phyloP scores from a whole-genome alignment of 2,888 invertebrate genomes.

The Flexamia atlantica region DNA sequence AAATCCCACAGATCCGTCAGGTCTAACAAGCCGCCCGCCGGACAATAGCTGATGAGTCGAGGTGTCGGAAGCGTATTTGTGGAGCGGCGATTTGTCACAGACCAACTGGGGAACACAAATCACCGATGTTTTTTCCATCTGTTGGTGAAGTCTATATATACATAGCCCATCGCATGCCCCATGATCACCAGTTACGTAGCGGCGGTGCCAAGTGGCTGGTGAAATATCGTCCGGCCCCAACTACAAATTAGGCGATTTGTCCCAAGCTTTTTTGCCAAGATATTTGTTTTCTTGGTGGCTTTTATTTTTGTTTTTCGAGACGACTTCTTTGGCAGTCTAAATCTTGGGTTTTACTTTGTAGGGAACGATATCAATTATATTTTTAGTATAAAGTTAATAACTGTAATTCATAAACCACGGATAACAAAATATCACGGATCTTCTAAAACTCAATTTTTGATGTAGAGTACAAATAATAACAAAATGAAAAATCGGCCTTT shows the following conservation, averaged over 20 bases:
- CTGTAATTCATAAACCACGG: too few species aligned
- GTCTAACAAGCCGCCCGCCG: background rate
- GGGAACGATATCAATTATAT: too few species aligned
- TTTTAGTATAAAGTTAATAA: too few species aligned
- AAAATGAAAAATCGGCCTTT: too few species aligned
- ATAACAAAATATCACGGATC: too few species aligned
- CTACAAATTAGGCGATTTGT: slow-evolving; percentile 15
- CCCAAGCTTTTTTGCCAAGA: background rate
- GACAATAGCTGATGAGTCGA: background rate
- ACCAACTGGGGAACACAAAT: slow-evolving; percentile 59
- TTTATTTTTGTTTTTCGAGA: too few species aligned
- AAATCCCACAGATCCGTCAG: too few species aligned
- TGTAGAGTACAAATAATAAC: too few species aligned
- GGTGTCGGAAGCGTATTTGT: background rate
- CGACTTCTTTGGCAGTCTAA: too few species aligned
- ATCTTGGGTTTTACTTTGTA: too few species aligned
- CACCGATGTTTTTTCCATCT: slow-evolving; percentile 62
- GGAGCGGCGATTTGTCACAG: slow-evolving; percentile 53
- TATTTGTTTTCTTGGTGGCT: too few species aligned
- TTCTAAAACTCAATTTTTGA: too few species aligned
- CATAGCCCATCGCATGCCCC: slow-evolving; percentile 61
- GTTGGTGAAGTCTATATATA: slow-evolving; percentile 60
- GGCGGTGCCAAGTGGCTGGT: slow-evolving; percentile 46
- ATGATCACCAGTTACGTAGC: slow-evolving; percentile 60
- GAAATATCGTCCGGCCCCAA: slow-evolving; percentile 44